Conservation (phyloP, 2,888 invertebrate genomes). For the Acanthacorydalis orientalis region DNA sequence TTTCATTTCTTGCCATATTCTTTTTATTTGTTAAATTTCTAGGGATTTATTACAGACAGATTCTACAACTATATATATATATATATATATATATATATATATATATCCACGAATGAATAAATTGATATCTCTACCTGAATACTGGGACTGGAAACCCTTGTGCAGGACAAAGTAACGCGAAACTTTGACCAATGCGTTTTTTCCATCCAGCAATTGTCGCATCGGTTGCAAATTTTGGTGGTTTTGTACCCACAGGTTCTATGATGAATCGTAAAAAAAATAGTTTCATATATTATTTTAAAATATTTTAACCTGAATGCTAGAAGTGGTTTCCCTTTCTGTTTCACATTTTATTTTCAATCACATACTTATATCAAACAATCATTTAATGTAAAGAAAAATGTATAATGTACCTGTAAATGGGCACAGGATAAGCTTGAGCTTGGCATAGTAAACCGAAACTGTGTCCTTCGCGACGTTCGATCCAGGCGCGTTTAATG, state of each 20-base stretch:
- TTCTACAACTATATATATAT: too few species aligned
- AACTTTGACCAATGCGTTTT: slow-evolving; percentile 35
- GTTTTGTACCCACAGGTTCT: slow-evolving; percentile 46
- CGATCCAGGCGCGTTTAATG: slow-evolving; percentile 49
- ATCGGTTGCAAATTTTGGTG: slow-evolving; percentile 41
- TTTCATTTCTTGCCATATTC: too few species aligned
- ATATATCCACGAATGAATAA: too few species aligned
- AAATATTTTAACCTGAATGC: too few species aligned
- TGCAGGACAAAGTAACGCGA: slow-evolving; percentile 50
- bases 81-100: too few species aligned
- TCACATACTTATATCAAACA: too few species aligned
- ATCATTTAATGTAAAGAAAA: background rate
- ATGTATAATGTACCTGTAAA: slow-evolving; percentile 8
- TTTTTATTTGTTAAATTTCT: too few species aligned
- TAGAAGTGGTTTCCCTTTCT: too few species aligned
- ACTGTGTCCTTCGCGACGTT: slow-evolving; percentile 40
- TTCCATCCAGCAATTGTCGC: slow-evolving; percentile 45
- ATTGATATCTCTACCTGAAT: slow-evolving; percentile 33
- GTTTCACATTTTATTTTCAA: too few species aligned
- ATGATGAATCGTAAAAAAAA: slow-evolving; percentile 14
- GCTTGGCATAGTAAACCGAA: slow-evolving; percentile 59
- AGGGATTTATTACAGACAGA: too few species aligned
- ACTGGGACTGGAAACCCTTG: slow-evolving; percentile 46
- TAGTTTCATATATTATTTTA: background rate
- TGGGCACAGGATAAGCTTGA: slow-evolving; percentile 57